Percentiles rank a stretch among this genome's conserved stretches.
Conservation (phyloP, 2,113 vertebrate species). For the Bos javanicus region DNA sequence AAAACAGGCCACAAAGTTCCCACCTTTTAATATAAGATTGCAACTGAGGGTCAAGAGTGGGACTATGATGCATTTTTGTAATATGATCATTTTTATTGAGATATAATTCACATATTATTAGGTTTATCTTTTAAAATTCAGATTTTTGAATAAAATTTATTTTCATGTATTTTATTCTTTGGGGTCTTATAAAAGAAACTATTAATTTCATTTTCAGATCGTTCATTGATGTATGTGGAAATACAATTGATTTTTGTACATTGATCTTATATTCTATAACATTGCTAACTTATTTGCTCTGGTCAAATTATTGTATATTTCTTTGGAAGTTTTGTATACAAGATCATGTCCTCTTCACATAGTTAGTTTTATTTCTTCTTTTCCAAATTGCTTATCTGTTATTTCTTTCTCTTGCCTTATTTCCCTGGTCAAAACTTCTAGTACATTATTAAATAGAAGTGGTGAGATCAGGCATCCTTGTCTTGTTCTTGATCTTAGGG, state of each 20-base stretch:
- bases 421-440: neutral
- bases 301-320: neutral
- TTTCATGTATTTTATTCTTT: neutral
- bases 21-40: neutral
- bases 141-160: neutral
- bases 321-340: neutral
- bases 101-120: neutral
- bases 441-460: neutral
- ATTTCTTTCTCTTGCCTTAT: neutral
- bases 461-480: neutral
- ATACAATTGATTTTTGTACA: neutral
- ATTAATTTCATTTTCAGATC: neutral
- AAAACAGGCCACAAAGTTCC: neutral
- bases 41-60: neutral
- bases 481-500: neutral
- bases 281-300: neutral
- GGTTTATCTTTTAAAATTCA: neutral
- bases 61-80: neutral
- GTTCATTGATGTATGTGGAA: neutral
- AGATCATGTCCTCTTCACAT: neutral
- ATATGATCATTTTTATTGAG: neutral
- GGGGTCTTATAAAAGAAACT: neutral
- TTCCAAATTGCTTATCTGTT: neutral
- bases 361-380: neutral
- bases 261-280: neutral